These are phyloP conservation scores for Piaya cayana DNA, from an alignment of 2,113 vertebrate species.

Conservation along the genomic window DNA sequence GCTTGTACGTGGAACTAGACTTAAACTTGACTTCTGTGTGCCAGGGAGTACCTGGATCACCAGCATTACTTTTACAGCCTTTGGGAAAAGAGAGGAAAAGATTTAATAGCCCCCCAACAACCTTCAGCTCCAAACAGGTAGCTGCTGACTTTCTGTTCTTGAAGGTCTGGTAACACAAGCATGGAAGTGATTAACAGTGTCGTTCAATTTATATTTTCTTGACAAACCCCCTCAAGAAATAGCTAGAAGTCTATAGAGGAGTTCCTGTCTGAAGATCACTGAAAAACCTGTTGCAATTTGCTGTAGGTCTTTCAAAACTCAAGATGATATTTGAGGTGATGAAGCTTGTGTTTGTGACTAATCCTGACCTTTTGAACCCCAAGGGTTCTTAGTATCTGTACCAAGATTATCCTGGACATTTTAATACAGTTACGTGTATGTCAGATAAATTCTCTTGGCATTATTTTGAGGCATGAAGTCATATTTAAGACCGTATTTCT, in stretches of 20 bases:
- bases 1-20: not conserved
- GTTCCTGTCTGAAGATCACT: not conserved
- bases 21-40: not conserved
- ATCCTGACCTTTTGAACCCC: not conserved
- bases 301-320: not conserved
- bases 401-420: not conserved
- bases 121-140: not conserved
- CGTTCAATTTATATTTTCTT: not conserved
- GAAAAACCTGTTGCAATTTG: not conserved
- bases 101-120: not conserved
- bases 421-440: not conserved
- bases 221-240: not conserved
- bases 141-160: not conserved
- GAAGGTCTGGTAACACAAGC: not conserved
- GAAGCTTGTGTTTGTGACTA: not conserved
- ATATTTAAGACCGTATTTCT: not conserved
- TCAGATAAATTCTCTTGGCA: not conserved
- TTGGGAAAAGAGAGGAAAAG: not conserved
- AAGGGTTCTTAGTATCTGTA: not conserved
- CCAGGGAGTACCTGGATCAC: not conserved
- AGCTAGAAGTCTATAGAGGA: not conserved
- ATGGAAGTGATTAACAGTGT: not conserved
- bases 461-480: not conserved
- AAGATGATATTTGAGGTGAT: not conserved
- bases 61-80: not conserved